Base-by-base conservation (phyloP, 2,888 invertebrate genomes). In the Plemyria rubiginata region DNA sequence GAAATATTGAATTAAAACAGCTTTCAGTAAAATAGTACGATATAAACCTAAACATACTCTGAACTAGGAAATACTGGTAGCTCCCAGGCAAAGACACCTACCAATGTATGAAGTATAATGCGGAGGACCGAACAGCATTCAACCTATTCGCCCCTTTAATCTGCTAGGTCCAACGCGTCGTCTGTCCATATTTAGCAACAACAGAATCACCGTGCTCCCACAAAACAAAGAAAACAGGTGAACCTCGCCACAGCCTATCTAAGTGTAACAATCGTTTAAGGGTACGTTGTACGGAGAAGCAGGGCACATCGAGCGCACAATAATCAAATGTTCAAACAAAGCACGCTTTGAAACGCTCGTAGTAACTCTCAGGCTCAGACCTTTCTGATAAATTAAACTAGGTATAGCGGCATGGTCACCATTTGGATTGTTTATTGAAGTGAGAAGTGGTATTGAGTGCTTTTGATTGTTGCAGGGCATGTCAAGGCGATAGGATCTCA, bases 81-180 rank as follows among this genome's bases (percentile, higher is more conserved):
- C 59, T 66, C 60, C 62, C 64, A 67, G 70, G 40, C 70, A 72
- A 67, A 72, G 75, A 78, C 75, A 77, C 75, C 74, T 74, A 74
- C 75, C 72, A 77, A 74, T 70, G 70, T 67, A n/a, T 67, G 68
- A 64, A 66, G 70, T 78, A 77, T 77, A 77, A 78, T 74, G 73
- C 71, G 77, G 76, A 68, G 64, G 69, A 71, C 73, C 72, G 74
- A 76, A 80, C 80, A 76, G 76, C 78, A 78, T 69, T 73, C 78
- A 73, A 76, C 75, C 79, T 78, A 77, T 78, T 76, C 77, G 79
- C 79, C 76, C 84, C 85, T 84, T 86, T 85, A 87, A 87, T 84
- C 83, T 78, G 77, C 77, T 79, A 77, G 71, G 74, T 73, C 70
- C 75, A 72, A 73, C 11, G 45, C 45, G 45, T 67, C 74, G 64